A percentile compares a stretch with the other conserved stretches of the same genome.
These are phyloP conservation scores for Drosophila malerkotliana DNA, from an alignment of 1,140 invertebrate genomes.

Conservation along the genomic window DNA sequence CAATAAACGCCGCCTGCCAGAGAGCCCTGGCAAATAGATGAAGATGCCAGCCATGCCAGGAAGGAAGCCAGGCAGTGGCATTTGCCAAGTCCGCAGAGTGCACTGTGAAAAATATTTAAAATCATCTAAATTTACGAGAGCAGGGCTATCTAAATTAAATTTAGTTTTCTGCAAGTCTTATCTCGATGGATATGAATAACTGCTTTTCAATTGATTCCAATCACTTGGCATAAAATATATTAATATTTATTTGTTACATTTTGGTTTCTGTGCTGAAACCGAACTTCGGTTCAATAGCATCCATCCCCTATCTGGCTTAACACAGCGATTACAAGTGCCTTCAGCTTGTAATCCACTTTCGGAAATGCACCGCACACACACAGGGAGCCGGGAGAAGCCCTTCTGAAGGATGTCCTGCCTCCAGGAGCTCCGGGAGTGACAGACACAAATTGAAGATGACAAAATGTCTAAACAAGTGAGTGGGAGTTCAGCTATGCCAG, in stretches of 20 bases:
- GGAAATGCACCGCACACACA: constrained; percentile 67
- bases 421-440: constrained; percentile 64
- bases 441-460: constrained; percentile 83
- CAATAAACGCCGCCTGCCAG: constrained; percentile 69
- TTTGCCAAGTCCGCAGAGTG: constrained; percentile 15
- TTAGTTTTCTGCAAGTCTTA: no score
- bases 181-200: neutral
- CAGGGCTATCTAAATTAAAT: no score
- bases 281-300: constrained; percentile 63
- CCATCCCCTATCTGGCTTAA: constrained; percentile 59
- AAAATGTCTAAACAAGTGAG: constrained; percentile 80
- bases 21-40: constrained; percentile 50
- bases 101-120: neutral
- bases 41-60: constrained; percentile 64
- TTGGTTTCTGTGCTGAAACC: neutral
- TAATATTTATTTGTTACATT: neutral
- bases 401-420: constrained; percentile 19
- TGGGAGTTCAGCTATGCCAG: constrained; percentile 27
- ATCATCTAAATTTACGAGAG: neutral
- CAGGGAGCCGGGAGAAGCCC: neutral
- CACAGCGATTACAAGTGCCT: constrained; percentile 82
- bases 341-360: constrained; percentile 81
- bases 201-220: neutral
- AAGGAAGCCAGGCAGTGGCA: constrained; percentile 23
- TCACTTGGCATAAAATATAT: neutral